Evolutionary conservation across 2,797 vertebrate genomes (phyloP).

Genomic region (Gallirallus australis): DNA sequence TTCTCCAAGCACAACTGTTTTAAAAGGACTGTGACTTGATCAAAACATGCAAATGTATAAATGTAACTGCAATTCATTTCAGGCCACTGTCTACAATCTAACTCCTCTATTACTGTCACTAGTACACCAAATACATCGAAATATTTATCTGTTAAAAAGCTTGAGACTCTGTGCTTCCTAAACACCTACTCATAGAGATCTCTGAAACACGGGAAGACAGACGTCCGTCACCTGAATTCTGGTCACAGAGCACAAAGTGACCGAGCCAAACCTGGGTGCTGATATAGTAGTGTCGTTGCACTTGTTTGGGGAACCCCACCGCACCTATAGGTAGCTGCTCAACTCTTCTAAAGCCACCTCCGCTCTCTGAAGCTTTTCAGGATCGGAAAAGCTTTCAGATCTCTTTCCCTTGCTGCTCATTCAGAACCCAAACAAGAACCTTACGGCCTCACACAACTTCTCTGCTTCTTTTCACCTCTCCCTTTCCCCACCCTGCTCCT

Average conservation of each 20-base stretch:
- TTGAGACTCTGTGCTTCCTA: background rate
- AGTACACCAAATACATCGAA: background rate
- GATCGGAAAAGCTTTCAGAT: background rate
- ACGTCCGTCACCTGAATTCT: background rate
- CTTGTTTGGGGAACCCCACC: background rate
- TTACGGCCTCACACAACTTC: rapidly evolving
- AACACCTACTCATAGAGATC: background rate
- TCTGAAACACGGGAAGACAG: background rate
- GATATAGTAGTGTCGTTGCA: rapidly evolving
- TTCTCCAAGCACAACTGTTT: background rate
- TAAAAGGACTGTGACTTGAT: background rate
- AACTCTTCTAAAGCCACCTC: background rate
- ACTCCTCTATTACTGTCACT: background rate
- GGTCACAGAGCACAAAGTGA: background rate
- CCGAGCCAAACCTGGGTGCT: background rate
- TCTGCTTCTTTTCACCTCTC: background rate
- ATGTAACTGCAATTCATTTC: background rate
- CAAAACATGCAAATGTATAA: background rate
- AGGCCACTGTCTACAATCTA: background rate
- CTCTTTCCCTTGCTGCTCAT: background rate
- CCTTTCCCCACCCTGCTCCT: background rate
- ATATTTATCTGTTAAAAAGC: background rate
- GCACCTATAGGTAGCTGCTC: background rate
- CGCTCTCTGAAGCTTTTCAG: background rate
- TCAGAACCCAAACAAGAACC: background rate